phyloP scores from a whole-genome alignment of 2,888 invertebrate genomes.

The Sarcophaga carnaria region DNA sequence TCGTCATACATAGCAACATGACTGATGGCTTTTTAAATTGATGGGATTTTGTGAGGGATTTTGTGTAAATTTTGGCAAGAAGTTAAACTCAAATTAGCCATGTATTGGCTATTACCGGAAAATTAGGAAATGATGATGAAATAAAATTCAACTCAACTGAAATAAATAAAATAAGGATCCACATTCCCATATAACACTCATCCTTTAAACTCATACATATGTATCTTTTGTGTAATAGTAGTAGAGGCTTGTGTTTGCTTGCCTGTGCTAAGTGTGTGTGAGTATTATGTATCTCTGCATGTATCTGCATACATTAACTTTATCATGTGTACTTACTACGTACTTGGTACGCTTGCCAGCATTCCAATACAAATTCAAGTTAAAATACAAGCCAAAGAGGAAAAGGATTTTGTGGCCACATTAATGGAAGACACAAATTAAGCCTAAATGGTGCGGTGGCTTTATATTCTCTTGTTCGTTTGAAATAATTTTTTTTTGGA shows the following conservation, averaged over 20 bases:
- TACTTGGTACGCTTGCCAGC: background rate
- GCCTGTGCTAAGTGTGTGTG: background rate
- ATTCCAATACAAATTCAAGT: conserved; percentile 51
- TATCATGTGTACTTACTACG: background rate
- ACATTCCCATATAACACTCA: conserved; percentile 20
- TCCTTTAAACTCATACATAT: background rate
- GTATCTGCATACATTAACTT: conserved; percentile 30
- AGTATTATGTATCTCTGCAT: conserved; percentile 1
- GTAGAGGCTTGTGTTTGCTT: background rate
- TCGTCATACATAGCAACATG: conserved; percentile 47
- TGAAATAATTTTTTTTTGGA: background rate
- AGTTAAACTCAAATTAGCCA: conserved; percentile 65
- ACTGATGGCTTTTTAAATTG: conserved; percentile 68
- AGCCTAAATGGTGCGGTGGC: conserved; percentile 38
- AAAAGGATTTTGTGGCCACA: conserved; percentile 64
- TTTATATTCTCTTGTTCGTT: background rate
- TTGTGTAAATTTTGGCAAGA: conserved; percentile 63
- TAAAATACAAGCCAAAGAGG: conserved; percentile 45
- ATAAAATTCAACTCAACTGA: conserved; percentile 32
- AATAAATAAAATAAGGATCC: background rate
- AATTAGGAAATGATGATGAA: conserved; percentile 3
- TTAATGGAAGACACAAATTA: conserved; percentile 53
- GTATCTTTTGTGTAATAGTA: background rate
- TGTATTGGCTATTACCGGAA: conserved; percentile 57
- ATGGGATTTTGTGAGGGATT: conserved; percentile 62